A percentile compares a stretch with the other conserved stretches of the same genome.
Evolutionary conservation across 2,797 vertebrate species (phyloP).

Genomic region (Oreortyx pictus): DNA sequence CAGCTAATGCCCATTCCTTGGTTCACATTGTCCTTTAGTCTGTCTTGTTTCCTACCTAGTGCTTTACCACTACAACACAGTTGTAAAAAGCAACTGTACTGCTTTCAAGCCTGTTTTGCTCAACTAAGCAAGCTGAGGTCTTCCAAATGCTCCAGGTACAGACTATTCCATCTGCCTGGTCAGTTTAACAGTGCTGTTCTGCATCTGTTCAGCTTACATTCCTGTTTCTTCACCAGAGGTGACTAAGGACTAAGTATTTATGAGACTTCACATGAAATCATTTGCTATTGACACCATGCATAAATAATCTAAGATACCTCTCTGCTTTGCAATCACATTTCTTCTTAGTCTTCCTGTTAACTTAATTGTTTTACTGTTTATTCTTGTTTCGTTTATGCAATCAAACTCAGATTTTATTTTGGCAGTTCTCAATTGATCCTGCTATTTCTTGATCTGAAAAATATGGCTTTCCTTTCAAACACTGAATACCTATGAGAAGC

Average conservation of each 20-base stretch:
- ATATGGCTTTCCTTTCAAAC: conserved; percentile 6
- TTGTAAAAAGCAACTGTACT: neutral
- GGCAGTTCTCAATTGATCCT: neutral
- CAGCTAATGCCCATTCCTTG: neutral
- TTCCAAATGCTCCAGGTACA: neutral
- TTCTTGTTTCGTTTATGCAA: neutral
- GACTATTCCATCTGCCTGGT: neutral
- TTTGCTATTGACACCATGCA: neutral
- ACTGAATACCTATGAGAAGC: conserved; percentile 41
- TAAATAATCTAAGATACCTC: neutral
- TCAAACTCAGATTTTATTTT: neutral
- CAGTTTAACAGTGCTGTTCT: neutral
- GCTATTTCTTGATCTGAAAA: conserved; percentile 39
- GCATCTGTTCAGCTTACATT: neutral
- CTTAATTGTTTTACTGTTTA: neutral
- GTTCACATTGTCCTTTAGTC: neutral
- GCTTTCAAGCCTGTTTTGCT: neutral
- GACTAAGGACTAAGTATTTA: neutral
- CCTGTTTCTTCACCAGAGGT: neutral
- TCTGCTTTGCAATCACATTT: neutral
- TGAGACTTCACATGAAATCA: neutral
- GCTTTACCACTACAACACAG: neutral
- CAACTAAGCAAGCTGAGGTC: neutral
- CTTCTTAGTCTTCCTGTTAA: neutral
- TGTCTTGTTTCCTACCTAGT: neutral